Conservation (phyloP, 2,113 vertebrate species). For the Atrichornis clamosus region DNA sequence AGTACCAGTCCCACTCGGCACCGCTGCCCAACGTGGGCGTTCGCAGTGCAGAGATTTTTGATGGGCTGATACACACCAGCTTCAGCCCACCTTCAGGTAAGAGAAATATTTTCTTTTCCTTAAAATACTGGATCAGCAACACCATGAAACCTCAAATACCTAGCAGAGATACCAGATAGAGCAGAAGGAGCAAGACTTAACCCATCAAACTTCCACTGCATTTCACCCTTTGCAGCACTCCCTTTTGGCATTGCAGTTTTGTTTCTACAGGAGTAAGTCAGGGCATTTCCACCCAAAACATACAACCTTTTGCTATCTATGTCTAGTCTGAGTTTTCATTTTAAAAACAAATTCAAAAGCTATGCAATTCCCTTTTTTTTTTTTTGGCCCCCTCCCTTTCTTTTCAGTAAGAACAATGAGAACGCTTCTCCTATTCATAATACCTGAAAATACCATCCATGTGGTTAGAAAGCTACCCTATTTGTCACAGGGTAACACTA, state of each 20-base stretch:
- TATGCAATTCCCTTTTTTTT: neutral
- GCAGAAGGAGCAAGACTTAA: neutral
- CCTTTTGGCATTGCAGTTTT: neutral
- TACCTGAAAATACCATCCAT: neutral
- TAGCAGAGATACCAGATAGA: neutral
- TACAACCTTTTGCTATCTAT: rapidly evolving
- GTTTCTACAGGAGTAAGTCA: neutral
- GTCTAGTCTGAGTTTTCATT: neutral
- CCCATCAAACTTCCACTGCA: neutral
- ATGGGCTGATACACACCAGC: neutral
- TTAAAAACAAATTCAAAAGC: neutral
- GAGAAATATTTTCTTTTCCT: neutral
- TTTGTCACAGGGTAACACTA: neutral
- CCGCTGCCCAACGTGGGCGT: rapidly evolving
- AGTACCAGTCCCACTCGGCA: neutral
- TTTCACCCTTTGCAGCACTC: neutral
- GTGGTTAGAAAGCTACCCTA: neutral
- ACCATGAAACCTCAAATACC: neutral
- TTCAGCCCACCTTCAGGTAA: neutral
- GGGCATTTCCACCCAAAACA: neutral
- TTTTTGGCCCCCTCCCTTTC: neutral
- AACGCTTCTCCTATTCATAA: neutral
- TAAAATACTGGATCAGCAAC: neutral
- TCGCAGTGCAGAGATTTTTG: neutral
- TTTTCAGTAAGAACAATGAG: neutral